Evolutionary conservation across 1,140 invertebrate species (phyloP), one percentile per base, ranked within the genome.

Genomic region (Macrobrachium rosenbergii): DNA sequence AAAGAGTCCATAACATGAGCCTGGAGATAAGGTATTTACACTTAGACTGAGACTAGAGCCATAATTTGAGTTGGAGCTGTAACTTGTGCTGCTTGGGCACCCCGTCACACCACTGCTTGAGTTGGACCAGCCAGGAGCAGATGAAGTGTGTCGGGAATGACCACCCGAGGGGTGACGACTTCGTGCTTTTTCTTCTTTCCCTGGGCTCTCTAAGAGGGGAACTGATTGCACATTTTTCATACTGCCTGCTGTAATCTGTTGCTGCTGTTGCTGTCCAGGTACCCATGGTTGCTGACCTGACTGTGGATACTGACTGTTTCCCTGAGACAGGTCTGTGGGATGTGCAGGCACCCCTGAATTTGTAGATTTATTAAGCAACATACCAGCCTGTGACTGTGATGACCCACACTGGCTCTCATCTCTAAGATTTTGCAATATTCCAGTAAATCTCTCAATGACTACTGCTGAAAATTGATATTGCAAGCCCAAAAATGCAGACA

Each of bases 391-490:
- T 28, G n/a, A 17, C 69, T 82, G 81, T 43, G 52, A 59, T 12
- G 45, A 23, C n/a, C 8, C 17, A 63, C 62, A 64, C 0, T 67
- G 79, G 63, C 62, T 81, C n/a, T 82, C 81, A 73, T 82, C 81
- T 21, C 83, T 43, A 2, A 86, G 76, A 17, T 14, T 77, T 16
- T 78, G 62, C 37, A 86, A 64, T 6, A 86, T 72, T 23, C 63
- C 63, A 62, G 83, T 80, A 45, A 86, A 86, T 23, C 83, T 76
- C 63, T 86, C 83, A 67, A 86, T 60, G 16, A 86, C 83, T 43
- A 79, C 76, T 58, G 78, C 83, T n/a, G 83, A 86, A 45, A 86
- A 86, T 63, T 86, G 83, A 23, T 86, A 79, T 67, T 86, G 83
- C 23, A 86, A 77, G 17, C 83, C 83, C n/a, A 86, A 58, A 64